Conservation (phyloP, 2,113 vertebrate species). For the Triplophysa siluroides region DNA sequence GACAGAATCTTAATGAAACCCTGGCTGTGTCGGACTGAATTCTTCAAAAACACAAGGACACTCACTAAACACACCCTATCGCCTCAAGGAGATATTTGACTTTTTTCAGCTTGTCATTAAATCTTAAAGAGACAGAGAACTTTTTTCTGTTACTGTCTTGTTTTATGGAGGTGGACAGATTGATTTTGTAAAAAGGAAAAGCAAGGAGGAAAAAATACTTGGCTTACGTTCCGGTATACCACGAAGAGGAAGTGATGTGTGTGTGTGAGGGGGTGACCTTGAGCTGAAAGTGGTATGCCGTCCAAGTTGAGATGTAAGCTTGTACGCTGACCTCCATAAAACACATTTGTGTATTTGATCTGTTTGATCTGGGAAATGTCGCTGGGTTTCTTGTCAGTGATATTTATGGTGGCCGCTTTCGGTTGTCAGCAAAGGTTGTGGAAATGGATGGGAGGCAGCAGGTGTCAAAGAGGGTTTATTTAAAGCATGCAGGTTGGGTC, state of each 20-base stretch:
- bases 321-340: slow-evolving; percentile 67
- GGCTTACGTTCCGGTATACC: slow-evolving; percentile 47
- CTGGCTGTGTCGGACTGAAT: slow-evolving; percentile 48
- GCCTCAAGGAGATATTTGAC: slow-evolving; percentile 7
- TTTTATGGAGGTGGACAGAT: slow-evolving; percentile 11
- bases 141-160: background rate
- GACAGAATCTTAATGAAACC: slow-evolving; percentile 55
- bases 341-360: slow-evolving; percentile 73
- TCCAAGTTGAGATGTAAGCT: slow-evolving; percentile 60
- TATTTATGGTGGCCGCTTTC: slow-evolving; percentile 68
- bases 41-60: slow-evolving; percentile 23
- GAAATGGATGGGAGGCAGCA: slow-evolving; percentile 61
- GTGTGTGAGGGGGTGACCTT: slow-evolving; percentile 62
- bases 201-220: slow-evolving; percentile 17
- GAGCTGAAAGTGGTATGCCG: slow-evolving; percentile 63
- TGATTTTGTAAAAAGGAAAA: slow-evolving; percentile 17
- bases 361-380: slow-evolving; percentile 65
- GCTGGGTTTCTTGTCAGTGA: slow-evolving; percentile 54
- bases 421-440: slow-evolving; percentile 69
- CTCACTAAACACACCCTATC: slow-evolving; percentile 33
- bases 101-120: background rate
- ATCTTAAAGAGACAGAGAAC: background rate
- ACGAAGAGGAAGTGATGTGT: slow-evolving; percentile 18
- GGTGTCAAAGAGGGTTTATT: slow-evolving; percentile 58
- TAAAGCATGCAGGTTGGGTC: slow-evolving; percentile 48